Evolutionary conservation across 2,888 invertebrate genomes (phyloP), one percentile per base, ranked within the genome.

Genomic region (Himalopsyche anomala): DNA sequence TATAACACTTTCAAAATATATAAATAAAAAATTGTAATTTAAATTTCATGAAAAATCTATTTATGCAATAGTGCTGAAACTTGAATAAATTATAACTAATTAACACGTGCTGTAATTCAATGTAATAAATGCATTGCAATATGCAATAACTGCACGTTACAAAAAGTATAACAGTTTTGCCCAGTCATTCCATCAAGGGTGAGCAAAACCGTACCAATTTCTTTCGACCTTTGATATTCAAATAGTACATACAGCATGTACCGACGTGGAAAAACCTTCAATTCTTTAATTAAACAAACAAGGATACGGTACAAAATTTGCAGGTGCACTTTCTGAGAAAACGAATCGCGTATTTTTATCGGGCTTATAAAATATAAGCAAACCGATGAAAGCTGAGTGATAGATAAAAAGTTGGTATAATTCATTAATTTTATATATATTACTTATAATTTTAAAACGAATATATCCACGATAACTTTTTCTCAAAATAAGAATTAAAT

Each of bases 261-360:
- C 62, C 62, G 51, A 15, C 51, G 51, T 62, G 62, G 62, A 62
- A 62, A 62, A 62, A 62, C 62, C 62, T 62, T 62, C 62, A 8
- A 19, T 62, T 62, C 62, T 62, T 19, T 62, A 62, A 62, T 62
- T 62, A 62, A 62, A 62, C 19, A 62, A 62, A 62, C 62, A 62
- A 62, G 62, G 62, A 62, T 62, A 62, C 62, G 5, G 62, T 62
- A 19, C 62, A 6, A 62, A 28, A 62, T 62, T 62, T 19, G 62
- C 62, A 62, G 62, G 62, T 62, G 62, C 62, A 62, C 62, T 62
- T 62, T 62, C 62, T 62, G 62, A 62, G 62, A 62, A 62, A 19
- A 62, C 62, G 19, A 19, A 62, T 19, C 19, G 11, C 62, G 19
- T 8, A 62, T 19, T 62, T 62, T n/a, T 62, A 51, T 51, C 51